Base-by-base conservation (phyloP, 2,888 invertebrate species). In the Horisme vitalbata region DNA sequence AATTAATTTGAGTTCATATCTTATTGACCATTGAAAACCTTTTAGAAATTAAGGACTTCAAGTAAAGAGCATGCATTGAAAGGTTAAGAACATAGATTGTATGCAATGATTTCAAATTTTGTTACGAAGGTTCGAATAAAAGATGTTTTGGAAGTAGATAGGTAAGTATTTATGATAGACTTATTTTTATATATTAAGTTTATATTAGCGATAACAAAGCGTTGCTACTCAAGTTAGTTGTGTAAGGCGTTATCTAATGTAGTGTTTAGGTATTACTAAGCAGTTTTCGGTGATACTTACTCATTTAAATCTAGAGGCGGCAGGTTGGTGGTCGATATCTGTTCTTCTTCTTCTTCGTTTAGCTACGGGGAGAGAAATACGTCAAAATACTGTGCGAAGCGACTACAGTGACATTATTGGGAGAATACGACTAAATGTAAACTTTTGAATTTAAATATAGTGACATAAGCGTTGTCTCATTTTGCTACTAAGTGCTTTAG, bases 381-480 rank as follows among this genome's bases (percentile, higher is more conserved):
- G 77, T 86, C 84, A 87, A 85, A 62, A 78, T 86, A 86, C 86
- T 68, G 87, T 87, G 87, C 87, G 43, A 86, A 87, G 86, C 87
- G 60, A 61, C 87, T 88, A 86, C 79, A 68, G 75, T 74, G 61
- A 57, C 34, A 21, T 30, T 48, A 15, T 21, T 24, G 26, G 53
- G 46, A 32, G 27, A 50, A 48, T 62, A 65, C 50, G 51, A 59
- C 59, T 53, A 32, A 12, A 45, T 50, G 49, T 49, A 44, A 56
- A 45, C 39, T 26, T 4, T 26, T 11, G 4, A 2, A 26, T 26
- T 1, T 9, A 5, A 3, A 26, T 2, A 18, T 18, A 5, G 2
- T 18, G 6, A 18, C 1, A 15, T 4, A 15, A 15, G n/a, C n/a
- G n/a, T n/a, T n/a, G n/a, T n/a, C n/a, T n/a, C n/a, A n/a, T n/a